Conservation (phyloP, 2,797 vertebrate species). For the Philypnodon macrostomus region DNA sequence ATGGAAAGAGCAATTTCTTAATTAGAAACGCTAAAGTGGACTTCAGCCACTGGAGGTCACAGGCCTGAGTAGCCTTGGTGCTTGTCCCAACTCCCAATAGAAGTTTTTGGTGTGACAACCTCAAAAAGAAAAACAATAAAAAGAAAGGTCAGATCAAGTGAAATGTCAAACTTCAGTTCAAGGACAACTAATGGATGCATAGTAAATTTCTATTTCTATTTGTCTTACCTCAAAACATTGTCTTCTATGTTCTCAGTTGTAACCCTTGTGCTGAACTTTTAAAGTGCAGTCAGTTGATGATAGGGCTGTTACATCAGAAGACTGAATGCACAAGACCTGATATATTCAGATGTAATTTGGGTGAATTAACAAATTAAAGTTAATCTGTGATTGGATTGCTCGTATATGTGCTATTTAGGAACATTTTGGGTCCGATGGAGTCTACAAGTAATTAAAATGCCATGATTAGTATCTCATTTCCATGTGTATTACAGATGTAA, state of each 20-base stretch:
- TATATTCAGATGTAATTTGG: background rate
- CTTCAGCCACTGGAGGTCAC: too few relatives aligned
- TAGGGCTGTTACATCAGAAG: slow-evolving; percentile 4
- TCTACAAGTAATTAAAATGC: slow-evolving; percentile 1
- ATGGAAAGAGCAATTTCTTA: background rate
- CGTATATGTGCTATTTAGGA: slow-evolving; percentile 1
- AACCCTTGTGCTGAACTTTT: slow-evolving; percentile 28
- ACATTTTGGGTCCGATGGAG: slow-evolving; percentile 7
- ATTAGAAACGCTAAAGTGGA: too few relatives aligned
- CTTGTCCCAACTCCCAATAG: too few relatives aligned
- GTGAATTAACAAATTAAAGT: slow-evolving; percentile 12
- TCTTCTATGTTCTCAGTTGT: background rate
- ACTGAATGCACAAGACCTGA: background rate
- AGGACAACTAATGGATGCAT: background rate
- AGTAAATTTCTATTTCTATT: background rate
- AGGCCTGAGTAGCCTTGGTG: too few relatives aligned
- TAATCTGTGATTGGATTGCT: slow-evolving; percentile 1
- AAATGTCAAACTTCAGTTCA: background rate
- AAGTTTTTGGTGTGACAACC: too few relatives aligned
- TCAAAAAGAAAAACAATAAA: too few relatives aligned
- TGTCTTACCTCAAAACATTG: background rate
- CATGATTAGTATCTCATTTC: slow-evolving; percentile 5
- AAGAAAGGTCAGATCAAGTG: too few relatives aligned
- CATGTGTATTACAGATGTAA: slow-evolving; percentile 21
- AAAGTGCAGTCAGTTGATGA: background rate